Evolutionary conservation across 2,113 vertebrate species (phyloP).

Genomic region (Furnarius figulus): DNA sequence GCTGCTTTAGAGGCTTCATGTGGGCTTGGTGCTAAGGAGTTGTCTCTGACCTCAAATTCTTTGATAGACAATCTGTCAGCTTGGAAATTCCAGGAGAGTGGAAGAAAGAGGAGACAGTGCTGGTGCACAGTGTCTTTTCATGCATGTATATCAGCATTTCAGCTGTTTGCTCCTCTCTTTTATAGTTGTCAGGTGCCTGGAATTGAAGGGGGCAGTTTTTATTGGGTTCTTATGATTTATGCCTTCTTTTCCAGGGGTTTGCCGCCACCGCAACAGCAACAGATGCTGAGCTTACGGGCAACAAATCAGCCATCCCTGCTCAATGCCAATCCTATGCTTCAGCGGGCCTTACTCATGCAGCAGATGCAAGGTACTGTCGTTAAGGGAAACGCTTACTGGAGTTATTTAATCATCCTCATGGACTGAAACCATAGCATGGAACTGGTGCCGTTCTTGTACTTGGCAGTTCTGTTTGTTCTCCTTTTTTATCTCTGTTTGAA

Average conservation of each 20-base stretch:
- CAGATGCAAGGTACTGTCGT: conserved; percentile 91
- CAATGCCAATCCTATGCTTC: conserved; percentile 88
- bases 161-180: not conserved
- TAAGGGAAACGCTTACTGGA: conserved; percentile 30
- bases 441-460: not conserved
- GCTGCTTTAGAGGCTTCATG: conserved; percentile 47
- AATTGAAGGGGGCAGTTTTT: not conserved
- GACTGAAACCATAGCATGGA: not conserved
- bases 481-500: not conserved
- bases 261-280: conserved; percentile 76
- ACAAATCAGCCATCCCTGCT: conserved; percentile 84
- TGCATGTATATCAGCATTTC: not conserved
- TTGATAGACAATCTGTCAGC: conserved; percentile 59
- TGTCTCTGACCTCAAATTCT: conserved; percentile 59
- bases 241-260: conserved; percentile 69
- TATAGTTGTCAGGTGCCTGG: not conserved
- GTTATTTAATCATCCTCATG: conserved; percentile 19
- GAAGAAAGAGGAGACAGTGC: conserved; percentile 33
- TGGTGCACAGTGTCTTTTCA: not conserved
- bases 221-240: not conserved
- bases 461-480: not conserved
- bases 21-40: conserved; percentile 60
- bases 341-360: conserved; percentile 92
- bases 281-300: conserved; percentile 88
- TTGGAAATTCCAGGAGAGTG: conserved; percentile 59